phyloP scores from a whole-genome alignment of 92 coral and sea anemone species.

The Parazoanthus atlanticus region DNA sequence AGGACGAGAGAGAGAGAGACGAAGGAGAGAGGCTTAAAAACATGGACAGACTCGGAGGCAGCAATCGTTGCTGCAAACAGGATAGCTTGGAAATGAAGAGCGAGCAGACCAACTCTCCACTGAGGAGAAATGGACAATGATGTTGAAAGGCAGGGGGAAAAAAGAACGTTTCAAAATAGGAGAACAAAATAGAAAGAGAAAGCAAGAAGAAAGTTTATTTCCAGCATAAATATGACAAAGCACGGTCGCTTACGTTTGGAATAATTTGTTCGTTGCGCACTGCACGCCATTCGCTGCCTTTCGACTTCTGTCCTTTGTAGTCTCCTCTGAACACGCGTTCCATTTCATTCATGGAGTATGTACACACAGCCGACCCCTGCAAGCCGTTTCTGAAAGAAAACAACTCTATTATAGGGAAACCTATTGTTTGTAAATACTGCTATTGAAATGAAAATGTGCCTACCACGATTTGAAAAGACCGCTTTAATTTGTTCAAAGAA shows the following conservation, averaged over 20 bases:
- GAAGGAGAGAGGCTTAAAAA: no score
- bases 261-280: slow-evolving; percentile 52
- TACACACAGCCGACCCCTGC: slow-evolving; percentile 73
- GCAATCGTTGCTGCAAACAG: no score
- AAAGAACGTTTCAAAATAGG: no score
- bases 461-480: not conserved
- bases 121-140: no score
- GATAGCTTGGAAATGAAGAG: no score
- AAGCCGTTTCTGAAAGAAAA: slow-evolving; percentile 58
- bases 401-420: not conserved
- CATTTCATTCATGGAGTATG: slow-evolving; percentile 63
- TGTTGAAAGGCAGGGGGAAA: no score
- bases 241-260: slow-evolving; percentile 57
- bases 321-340: slow-evolving; percentile 70
- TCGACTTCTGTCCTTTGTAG: slow-evolving; percentile 46
- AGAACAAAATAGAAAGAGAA: not conserved
- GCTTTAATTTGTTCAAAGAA: no score
- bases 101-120: no score
- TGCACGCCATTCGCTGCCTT: slow-evolving; percentile 49
- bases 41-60: no score
- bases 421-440: no score
- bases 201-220: not conserved
- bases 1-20: no score
- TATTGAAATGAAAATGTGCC: not conserved
- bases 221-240: not conserved